Evolutionary conservation across 2,797 vertebrate genomes (phyloP).

Genomic region (Myioborus melanocephalus): DNA sequence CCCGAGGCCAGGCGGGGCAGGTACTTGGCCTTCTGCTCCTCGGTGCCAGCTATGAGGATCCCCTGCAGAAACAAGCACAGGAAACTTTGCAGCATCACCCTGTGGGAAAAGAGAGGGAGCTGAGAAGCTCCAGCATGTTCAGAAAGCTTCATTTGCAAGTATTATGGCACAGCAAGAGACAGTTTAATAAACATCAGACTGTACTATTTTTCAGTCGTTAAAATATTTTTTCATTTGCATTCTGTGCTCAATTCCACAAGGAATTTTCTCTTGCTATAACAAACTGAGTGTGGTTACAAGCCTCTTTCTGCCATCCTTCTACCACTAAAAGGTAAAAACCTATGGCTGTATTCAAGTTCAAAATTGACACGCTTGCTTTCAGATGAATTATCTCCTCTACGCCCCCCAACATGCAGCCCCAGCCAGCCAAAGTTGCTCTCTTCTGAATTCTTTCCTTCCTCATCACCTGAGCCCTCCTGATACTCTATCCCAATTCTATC

Average conservation of each 20-base stretch:
- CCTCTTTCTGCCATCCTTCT: not conserved
- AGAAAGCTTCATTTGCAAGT: not conserved
- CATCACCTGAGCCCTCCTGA: not conserved
- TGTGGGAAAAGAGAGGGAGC: not conserved
- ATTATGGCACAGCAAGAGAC: not conserved
- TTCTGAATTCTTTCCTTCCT: not conserved
- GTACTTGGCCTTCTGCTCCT: constrained; percentile 93
- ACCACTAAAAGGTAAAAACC: not conserved
- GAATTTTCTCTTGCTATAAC: not conserved
- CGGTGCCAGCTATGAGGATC: constrained; percentile 89
- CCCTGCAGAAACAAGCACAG: constrained; percentile 76
- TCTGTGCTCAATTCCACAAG: not conserved
- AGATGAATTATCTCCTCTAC: not conserved
- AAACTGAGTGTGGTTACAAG: not conserved
- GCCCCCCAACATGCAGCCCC: accelerated
- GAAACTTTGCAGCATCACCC: not conserved
- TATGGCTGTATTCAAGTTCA: not conserved
- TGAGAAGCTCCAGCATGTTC: not conserved
- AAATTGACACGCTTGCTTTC: not conserved
- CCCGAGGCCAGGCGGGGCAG: constrained; percentile 89
- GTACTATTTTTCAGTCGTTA: not conserved
- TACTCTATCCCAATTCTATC: not conserved
- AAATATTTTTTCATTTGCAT: not conserved
- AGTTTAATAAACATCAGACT: not conserved
- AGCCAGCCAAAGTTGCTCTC: not conserved